Base-by-base conservation (phyloP, 2,113 vertebrate genomes). In the Leuciscus idus region DNA sequence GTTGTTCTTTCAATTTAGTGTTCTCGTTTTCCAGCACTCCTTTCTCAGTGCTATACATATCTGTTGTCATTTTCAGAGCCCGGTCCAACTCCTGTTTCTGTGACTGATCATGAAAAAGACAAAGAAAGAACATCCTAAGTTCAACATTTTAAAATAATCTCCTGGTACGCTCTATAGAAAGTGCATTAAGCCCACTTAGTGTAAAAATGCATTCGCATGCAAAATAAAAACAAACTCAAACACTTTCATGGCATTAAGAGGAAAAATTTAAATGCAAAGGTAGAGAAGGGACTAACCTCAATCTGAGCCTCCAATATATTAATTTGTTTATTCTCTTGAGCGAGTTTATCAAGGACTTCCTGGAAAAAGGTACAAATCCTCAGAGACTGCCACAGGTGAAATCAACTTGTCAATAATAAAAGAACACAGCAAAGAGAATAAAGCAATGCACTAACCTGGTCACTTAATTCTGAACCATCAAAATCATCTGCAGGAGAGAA, bases 241-340 rank as follows among this genome's bases (percentile, higher is more conserved):
- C 17, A 21, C 55, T 57, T 57, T 21, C 19, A 57, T 57, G 19
- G 19, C 19, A 23, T 57, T 57, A 57, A 21, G 55, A 57, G 2
- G 55, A 8, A 57, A 57, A 23, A 8, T 2, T 57, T 57, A 23
- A 23, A 52, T 52, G 6, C 15, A 1, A 8, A 8, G 6, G 6
- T 57, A 57, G 55, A 9, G 19, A 57, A 21, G 6, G 75, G 9
- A 64, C 92, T 86, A 84, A 95, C 98, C 96, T 98, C 96, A 76
- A 98, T 94, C 86, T 96, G 94, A 0, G 95, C 94, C 92, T 98
- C 97, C 87, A 98, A 93, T 66, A 95, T 93, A 84, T 94, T 90
- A 85, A 98, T 97, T 83, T 98, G 96, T 91, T 97, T 96, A 92
- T 97, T 98, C 95, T 98, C 97, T 90, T 96, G 96, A 82, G 95